Conservation (phyloP, 2,888 invertebrate genomes). For the Eumerus sabulonum region DNA sequence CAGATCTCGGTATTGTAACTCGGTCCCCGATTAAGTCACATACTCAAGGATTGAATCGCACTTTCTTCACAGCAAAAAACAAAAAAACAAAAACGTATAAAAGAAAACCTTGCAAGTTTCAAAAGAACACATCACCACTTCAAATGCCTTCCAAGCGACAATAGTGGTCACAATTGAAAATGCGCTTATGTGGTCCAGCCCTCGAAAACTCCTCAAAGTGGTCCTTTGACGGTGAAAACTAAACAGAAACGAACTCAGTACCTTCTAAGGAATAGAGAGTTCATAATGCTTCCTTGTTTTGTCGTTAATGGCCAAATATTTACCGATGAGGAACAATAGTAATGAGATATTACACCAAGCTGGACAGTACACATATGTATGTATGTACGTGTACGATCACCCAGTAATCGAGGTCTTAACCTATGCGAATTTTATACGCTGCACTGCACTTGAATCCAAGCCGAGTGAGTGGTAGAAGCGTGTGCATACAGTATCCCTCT, state of each 20-base stretch:
- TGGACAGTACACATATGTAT: slow-evolving; percentile 35
- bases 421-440: slow-evolving; percentile 38
- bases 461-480: neutral
- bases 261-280: no score
- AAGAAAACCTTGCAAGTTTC: neutral
- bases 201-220: slow-evolving; percentile 11
- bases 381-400: no score
- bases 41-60: neutral
- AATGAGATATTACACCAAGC: slow-evolving; percentile 53
- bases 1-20: slow-evolving; percentile 26
- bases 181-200: slow-evolving; percentile 54
- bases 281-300: slow-evolving; percentile 16
- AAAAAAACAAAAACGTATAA: no score
- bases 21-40: neutral
- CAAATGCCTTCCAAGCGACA: neutral
- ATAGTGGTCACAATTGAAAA: slow-evolving; percentile 40
- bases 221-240: neutral
- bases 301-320: slow-evolving; percentile 50
- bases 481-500: no score
- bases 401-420: slow-evolving; percentile 2
- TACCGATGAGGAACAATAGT: slow-evolving; percentile 50
- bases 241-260: no score
- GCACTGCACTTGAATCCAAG: slow-evolving; percentile 41
- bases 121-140: slow-evolving; percentile 8
- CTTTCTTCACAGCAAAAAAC: slow-evolving; percentile 8